Evolutionary conservation across 2,888 invertebrate species (phyloP), one percentile per base, ranked within the genome.

Genomic region (Nomada ferruginata): DNA sequence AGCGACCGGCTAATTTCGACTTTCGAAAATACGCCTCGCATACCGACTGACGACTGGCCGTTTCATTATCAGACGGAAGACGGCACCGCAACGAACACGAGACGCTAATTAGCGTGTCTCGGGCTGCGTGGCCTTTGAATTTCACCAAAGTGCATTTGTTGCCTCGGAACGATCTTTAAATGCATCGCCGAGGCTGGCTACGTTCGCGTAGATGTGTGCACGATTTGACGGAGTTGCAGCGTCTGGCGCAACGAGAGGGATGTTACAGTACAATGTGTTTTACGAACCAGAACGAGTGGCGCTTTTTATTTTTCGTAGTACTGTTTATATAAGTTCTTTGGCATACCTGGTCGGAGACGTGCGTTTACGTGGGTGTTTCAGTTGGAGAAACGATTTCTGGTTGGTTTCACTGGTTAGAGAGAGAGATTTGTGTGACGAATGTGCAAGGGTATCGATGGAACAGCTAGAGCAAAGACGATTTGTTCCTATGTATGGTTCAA

Each of bases 91-190:
- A 72, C 66, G 79, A 72, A 77, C 71, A 53, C 82, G 65, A 57
- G 79, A 72, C 71, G 82, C 85, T 84, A 85, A 85, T 85, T 85
- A 76, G 75, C 84, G 78, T 74, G 64, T 76, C 63, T 69, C 73
- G 36, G n/a, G 42, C 50, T 53, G 69, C 53, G 26, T 66, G 10
- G 71, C 18, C 44, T 63, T 52, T 57, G 60, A 69, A 15, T 18
- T 29, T 18, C 2, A 2, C 18, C 13, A 36, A 26, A 42, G 52
- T 3, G 18, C 69, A 26, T 13, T 50, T 20, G 42, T 23, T 13
- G 18, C 47, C 26, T 4, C 10, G 11, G 9, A 10, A 13, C 1
- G 36, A 36, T 44, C 55, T 76, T 76, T 53, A 65, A 75, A 55
- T 44, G 50, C 50, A 20, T 52, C 65, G 52, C 55, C 47, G 18